A percentile compares a stretch with the other conserved stretches of the same genome.
Evolutionary conservation across 2,797 vertebrate species (phyloP).

Genomic region (Fundulus diaphanus): DNA sequence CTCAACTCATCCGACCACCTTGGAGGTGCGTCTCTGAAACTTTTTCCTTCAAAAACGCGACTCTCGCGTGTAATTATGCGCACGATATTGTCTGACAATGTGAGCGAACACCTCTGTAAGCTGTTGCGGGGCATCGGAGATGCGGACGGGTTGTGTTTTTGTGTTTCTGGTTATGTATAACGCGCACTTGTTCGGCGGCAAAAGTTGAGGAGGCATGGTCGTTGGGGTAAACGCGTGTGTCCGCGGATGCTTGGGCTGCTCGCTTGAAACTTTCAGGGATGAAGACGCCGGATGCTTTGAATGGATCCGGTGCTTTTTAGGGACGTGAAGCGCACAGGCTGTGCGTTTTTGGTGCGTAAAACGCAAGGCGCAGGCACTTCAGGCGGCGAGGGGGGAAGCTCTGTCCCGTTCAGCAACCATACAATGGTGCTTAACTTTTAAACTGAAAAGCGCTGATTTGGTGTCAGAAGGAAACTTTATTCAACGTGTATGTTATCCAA

Average conservation of each 20-base stretch:
- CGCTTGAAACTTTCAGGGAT: conserved; percentile 35
- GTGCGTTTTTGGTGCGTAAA: conserved; percentile 9
- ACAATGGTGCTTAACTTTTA: conserved; percentile 68
- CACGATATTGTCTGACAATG: conserved; percentile 5
- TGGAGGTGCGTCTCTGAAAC: conserved; percentile 63
- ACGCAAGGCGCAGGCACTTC: conserved; percentile 21
- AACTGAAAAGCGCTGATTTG: conserved; percentile 5
- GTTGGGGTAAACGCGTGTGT: conserved; percentile 16
- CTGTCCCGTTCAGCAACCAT: conserved; percentile 57
- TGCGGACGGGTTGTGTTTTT: not conserved
- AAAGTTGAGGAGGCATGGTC: not conserved
- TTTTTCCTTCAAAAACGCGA: conserved; percentile 17
- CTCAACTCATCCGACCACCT: conserved; percentile 43
- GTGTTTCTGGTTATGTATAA: not conserved
- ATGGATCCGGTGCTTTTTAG: not conserved
- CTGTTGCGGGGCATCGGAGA: not conserved
- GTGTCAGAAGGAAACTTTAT: not conserved
- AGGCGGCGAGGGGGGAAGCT: conserved; percentile 60
- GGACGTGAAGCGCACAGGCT: not conserved
- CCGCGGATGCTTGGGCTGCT: conserved; percentile 7
- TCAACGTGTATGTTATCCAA: not conserved
- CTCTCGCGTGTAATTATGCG: conserved; percentile 34
- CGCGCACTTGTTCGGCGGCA: conserved; percentile 7
- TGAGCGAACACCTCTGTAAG: conserved; percentile 20
- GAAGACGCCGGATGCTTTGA: conserved; percentile 11